Percentiles rank a stretch among this genome's conserved stretches.
These are phyloP conservation scores for Bombus huntii DNA, from an alignment of 1,140 invertebrate species.

Conservation along the genomic window DNA sequence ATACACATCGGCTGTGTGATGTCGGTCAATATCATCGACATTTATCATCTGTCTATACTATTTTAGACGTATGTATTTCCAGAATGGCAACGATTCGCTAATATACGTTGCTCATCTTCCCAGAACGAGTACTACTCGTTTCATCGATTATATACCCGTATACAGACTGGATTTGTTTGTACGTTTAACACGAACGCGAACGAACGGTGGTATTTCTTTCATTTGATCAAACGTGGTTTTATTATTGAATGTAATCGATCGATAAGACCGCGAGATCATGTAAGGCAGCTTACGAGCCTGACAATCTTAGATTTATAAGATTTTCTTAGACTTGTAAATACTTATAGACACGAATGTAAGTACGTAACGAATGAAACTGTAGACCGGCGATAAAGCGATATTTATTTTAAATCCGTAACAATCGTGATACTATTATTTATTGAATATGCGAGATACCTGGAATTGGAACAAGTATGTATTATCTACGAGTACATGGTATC, in stretches of 20 bases:
- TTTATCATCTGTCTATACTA: background rate
- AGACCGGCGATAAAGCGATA: constrained; percentile 60
- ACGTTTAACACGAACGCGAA: background rate
- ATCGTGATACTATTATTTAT: constrained; percentile 76
- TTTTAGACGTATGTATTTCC: constrained; percentile 16
- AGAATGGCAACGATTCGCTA: background rate
- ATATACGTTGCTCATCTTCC: background rate
- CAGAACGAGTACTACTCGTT: background rate
- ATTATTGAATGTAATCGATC: background rate
- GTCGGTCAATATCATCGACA: background rate
- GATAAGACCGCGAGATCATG: background rate
- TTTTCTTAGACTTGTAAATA: constrained; percentile 17
- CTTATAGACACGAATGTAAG: background rate
- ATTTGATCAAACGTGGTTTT: background rate
- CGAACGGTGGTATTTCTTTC: background rate
- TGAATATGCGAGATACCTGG: constrained; percentile 57
- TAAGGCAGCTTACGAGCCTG: constrained; percentile 14
- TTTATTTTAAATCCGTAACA: constrained; percentile 72
- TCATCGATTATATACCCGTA: background rate
- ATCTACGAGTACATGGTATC: constrained; percentile 52
- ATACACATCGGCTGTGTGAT: background rate
- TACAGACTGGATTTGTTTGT: background rate
- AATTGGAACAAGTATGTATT: constrained; percentile 47
- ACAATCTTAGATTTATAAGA: constrained; percentile 28
- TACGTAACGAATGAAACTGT: constrained; percentile 47